Conservation (phyloP, 2,113 vertebrate species). For the Lipotes vexillifer region DNA sequence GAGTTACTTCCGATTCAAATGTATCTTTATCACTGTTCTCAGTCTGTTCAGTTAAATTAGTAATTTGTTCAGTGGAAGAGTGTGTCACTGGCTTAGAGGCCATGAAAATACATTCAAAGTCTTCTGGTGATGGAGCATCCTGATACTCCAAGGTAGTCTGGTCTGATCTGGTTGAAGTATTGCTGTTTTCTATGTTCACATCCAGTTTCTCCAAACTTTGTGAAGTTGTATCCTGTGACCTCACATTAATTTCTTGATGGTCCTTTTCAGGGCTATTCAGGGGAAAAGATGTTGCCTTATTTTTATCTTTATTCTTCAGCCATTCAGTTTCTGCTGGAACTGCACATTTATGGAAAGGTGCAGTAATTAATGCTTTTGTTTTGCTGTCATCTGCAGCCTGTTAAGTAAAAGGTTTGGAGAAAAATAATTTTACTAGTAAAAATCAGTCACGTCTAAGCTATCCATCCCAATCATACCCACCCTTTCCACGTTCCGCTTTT, state of each 20-base stretch:
- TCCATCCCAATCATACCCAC: neutral
- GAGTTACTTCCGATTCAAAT: neutral
- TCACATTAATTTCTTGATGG: constrained; percentile 45
- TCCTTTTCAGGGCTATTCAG: constrained; percentile 16
- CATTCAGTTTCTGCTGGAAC: constrained; percentile 59
- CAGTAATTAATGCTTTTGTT: constrained; percentile 49
- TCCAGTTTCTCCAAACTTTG: constrained; percentile 70
- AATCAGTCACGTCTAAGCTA: neutral
- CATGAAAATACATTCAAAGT: constrained; percentile 74
- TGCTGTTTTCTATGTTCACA: constrained; percentile 79
- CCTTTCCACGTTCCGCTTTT: neutral
- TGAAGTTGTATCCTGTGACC: constrained; percentile 39
- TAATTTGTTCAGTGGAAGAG: constrained; percentile 42
- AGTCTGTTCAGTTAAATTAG: neutral
- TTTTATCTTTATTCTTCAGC: constrained; percentile 68
- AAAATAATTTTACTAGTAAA: neutral
- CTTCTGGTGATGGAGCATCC: constrained; percentile 82
- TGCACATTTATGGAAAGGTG: constrained; percentile 56
- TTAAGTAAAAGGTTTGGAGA: neutral
- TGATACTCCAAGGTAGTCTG: constrained; percentile 89
- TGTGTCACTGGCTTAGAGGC: constrained; percentile 59
- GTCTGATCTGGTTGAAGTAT: constrained; percentile 80
- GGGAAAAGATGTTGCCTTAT: constrained; percentile 43
- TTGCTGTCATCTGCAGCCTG: constrained; percentile 68
- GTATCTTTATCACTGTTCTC: constrained; percentile 27